phyloP scores from a whole-genome alignment of 2,888 invertebrate species.

The Cyclophora albipunctata region DNA sequence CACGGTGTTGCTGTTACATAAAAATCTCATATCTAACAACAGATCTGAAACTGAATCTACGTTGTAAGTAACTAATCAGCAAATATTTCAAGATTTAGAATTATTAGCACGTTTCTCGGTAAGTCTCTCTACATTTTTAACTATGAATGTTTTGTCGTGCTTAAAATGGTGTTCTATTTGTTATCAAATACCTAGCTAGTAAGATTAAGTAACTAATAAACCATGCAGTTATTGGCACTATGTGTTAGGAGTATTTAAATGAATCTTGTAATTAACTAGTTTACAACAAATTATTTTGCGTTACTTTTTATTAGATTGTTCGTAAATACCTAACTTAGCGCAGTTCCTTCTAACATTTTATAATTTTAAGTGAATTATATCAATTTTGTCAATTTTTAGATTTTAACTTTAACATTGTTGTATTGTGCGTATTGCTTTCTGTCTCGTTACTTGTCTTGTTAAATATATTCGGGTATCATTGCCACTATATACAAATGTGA shows the following conservation, averaged over 20 bases:
- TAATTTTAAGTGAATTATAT: conserved; percentile 69
- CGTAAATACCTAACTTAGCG: conserved; percentile 32
- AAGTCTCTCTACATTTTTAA: conserved; percentile 77
- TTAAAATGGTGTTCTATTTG: conserved; percentile 77
- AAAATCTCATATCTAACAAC: conserved; percentile 52
- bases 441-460: conserved; percentile 10
- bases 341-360: conserved; percentile 46
- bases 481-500: conserved; percentile 4
- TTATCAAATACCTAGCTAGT: conserved; percentile 74
- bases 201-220: conserved; percentile 69
- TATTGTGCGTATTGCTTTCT: conserved; percentile 46
- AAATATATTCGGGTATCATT: neutral
- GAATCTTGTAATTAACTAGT: conserved; percentile 5
- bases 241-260: conserved; percentile 29
- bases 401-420: conserved; percentile 51
- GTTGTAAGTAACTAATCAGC: conserved; percentile 44
- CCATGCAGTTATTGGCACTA: conserved; percentile 76
- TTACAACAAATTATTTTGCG: conserved; percentile 19
- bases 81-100: conserved; percentile 66
- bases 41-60: conserved; percentile 68
- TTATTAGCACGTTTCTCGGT: conserved; percentile 77
- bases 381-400: conserved; percentile 74
- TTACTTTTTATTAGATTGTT: conserved; percentile 28
- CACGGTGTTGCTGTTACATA: conserved; percentile 35
- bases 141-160: conserved; percentile 77